These are phyloP conservation scores for Trididemnum miniatum DNA, from an alignment of 23 tunicate genomes.

Conservation along the genomic window DNA sequence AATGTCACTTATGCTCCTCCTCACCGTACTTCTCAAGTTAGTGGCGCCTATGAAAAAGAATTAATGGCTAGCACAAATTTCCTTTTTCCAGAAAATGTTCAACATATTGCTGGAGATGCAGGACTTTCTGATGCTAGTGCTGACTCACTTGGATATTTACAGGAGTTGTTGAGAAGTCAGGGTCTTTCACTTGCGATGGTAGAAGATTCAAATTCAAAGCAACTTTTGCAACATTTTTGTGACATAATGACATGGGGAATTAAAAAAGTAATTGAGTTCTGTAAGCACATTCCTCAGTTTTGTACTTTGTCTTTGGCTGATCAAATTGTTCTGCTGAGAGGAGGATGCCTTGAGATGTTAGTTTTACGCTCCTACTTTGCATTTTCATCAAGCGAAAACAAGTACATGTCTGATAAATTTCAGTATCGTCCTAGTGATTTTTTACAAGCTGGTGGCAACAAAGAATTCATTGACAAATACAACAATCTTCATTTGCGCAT, in stretches of 20 bases:
- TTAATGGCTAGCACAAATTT: no score
- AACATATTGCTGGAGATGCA: neutral
- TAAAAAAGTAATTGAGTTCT: constrained; percentile 88
- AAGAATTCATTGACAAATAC: constrained; percentile 82
- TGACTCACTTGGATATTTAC: constrained; percentile 48
- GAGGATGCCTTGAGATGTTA: constrained; percentile 94
- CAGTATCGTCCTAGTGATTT: constrained; percentile 87
- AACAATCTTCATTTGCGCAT: constrained; percentile 69
- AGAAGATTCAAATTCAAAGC: constrained; percentile 49
- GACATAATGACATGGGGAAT: constrained; percentile 98
- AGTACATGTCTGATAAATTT: constrained; percentile 87
- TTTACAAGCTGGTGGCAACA: constrained; percentile 79
- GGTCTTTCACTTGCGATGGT: constrained; percentile 30
- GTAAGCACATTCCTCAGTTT: constrained; percentile 91
- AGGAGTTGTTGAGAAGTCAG: constrained; percentile 56
- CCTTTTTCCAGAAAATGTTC: neutral
- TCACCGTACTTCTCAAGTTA: neutral
- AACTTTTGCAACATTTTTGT: constrained; percentile 83
- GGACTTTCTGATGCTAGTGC: neutral
- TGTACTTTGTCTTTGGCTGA: constrained; percentile 55
- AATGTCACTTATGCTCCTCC: neutral
- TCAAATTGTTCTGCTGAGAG: constrained; percentile 80
- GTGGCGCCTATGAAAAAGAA: neutral
- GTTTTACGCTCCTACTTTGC: constrained; percentile 92
- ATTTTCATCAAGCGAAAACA: constrained; percentile 76